A percentile compares a stretch with the other conserved stretches of the same genome.
These are phyloP conservation scores for Heterohyrax brucei DNA, from an alignment of 2,797 vertebrate genomes.

Conservation along the genomic window DNA sequence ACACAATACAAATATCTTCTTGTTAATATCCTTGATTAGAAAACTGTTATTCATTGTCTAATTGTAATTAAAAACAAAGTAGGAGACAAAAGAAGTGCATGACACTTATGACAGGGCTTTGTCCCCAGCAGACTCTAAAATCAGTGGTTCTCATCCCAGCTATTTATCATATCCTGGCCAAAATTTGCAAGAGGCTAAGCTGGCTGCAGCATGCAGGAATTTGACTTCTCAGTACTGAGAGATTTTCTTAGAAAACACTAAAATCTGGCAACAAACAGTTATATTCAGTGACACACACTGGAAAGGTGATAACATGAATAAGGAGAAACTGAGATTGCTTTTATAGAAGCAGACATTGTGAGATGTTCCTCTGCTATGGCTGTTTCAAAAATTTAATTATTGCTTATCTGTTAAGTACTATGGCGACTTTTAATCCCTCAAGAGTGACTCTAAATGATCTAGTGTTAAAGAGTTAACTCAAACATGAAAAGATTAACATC, in stretches of 20 bases:
- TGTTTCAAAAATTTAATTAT: conserved; percentile 60
- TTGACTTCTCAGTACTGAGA: conserved; percentile 48
- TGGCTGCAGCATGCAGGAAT: neutral
- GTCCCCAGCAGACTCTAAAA: neutral
- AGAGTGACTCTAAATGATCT: conserved; percentile 27
- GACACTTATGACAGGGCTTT: conserved; percentile 6
- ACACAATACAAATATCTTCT: neutral
- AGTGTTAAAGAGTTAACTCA: conserved; percentile 6
- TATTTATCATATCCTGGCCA: neutral
- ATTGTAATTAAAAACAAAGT: neutral
- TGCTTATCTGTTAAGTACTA: neutral
- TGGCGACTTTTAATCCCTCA: conserved; percentile 12
- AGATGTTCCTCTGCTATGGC: conserved; percentile 10
- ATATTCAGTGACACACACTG: conserved; percentile 26
- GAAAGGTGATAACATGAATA: conserved; percentile 52
- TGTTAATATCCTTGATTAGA: neutral
- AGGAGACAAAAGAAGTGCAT: neutral
- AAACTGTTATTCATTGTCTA: neutral
- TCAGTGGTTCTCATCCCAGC: neutral
- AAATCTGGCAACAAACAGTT: conserved; percentile 59
- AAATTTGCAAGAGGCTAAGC: neutral
- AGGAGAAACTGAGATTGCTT: conserved; percentile 54
- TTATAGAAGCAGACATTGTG: neutral
- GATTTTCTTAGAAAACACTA: neutral
- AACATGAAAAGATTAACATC: conserved; percentile 40